These are phyloP conservation scores for Lobophora halterata DNA, from an alignment of 2,888 invertebrate genomes.

Conservation along the genomic window DNA sequence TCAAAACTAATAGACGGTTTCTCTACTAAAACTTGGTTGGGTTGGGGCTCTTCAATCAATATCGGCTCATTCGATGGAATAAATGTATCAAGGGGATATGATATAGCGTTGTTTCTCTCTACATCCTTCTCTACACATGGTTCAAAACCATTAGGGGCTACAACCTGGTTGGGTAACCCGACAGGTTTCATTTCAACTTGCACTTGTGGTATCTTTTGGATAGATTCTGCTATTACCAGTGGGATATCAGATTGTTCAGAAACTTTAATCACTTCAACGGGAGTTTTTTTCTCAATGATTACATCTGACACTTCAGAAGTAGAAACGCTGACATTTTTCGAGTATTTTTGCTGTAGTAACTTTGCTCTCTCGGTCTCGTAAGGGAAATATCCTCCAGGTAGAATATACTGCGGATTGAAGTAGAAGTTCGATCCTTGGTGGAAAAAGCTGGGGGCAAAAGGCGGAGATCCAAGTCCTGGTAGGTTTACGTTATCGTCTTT, in stretches of 20 bases:
- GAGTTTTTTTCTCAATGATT: conserved; percentile 16
- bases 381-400: conserved; percentile 27
- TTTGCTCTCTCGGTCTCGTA: conserved; percentile 27
- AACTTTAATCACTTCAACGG: conserved; percentile 7
- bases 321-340: conserved; percentile 2
- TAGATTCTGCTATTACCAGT: conserved; percentile 1
- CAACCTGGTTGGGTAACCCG: neutral
- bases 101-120: no score
- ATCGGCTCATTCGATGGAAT: conserved; percentile 10
- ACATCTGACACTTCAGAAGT: conserved; percentile 3
- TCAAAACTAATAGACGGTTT: no score
- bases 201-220: neutral
- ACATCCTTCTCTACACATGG: no score
- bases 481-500: conserved; percentile 18
- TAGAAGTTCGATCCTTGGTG: conserved; percentile 49
- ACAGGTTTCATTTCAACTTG: conserved; percentile 6
- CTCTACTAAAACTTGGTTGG: no score
- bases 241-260: conserved; percentile 5
- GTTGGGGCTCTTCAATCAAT: no score
- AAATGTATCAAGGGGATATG: no score
- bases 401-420: conserved; percentile 42
- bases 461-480: conserved; percentile 25
- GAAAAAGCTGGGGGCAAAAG: conserved; percentile 33
- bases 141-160: no score
- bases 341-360: conserved; percentile 5